Conservation (phyloP, 1,140 invertebrate genomes). For the Nephila pilipes region DNA sequence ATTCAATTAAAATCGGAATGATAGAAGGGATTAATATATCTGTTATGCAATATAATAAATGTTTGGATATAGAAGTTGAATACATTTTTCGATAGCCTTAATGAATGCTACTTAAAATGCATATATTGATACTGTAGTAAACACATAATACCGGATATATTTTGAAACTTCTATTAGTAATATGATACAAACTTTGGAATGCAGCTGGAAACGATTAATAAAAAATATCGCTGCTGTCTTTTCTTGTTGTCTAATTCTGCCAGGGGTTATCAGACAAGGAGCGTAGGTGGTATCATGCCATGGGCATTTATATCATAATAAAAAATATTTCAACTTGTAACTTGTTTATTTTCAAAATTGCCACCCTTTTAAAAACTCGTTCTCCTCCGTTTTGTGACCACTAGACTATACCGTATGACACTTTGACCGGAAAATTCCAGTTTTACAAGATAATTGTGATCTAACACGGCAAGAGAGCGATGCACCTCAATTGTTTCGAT, state of each 20-base stretch:
- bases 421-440: slow-evolving; percentile 21
- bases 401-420: neutral
- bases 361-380: neutral
- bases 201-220: neutral
- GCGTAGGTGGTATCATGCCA: slow-evolving; percentile 9
- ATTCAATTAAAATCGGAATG: slow-evolving; percentile 1
- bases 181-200: neutral
- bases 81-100: neutral
- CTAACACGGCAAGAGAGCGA: slow-evolving; percentile 12
- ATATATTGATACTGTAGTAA: neutral
- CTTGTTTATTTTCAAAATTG: slow-evolving; percentile 15
- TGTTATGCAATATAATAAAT: neutral
- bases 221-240: neutral
- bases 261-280: neutral
- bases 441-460: slow-evolving; percentile 10
- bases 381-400: slow-evolving; percentile 18
- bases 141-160: neutral
- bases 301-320: neutral
- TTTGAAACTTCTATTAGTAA: neutral
- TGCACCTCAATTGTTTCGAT: neutral
- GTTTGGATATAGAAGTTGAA: neutral
- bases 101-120: neutral
- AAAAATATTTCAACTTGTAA: slow-evolving; percentile 21
- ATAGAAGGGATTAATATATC: neutral
- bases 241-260: neutral